Conservation (phyloP, 1,140 invertebrate genomes). For the Drosophila sp. region DNA sequence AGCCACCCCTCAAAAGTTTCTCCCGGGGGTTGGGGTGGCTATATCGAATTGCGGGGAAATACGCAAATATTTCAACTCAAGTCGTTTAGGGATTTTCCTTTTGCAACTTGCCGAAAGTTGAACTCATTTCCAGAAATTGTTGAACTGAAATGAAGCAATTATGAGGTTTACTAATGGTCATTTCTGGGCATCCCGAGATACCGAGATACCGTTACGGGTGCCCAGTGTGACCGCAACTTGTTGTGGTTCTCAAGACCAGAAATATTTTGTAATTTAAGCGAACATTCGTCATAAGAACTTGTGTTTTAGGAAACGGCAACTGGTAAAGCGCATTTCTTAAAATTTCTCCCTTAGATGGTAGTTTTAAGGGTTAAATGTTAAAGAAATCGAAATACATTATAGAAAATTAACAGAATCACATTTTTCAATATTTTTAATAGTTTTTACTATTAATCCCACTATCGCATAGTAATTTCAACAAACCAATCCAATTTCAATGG, state of each 20-base stretch:
- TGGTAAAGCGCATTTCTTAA: neutral
- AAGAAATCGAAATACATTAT: too few relatives aligned
- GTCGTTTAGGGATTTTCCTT: constrained; percentile 40
- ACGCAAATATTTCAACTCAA: constrained; percentile 8
- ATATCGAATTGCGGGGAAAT: constrained; percentile 41
- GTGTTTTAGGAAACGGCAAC: neutral
- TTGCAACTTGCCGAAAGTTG: constrained; percentile 37
- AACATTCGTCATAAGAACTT: constrained; percentile 19
- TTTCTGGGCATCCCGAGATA: constrained; percentile 33
- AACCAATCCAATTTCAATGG: too few relatives aligned
- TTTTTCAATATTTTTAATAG: too few relatives aligned
- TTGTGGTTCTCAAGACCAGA: neutral
- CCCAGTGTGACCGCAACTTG: constrained; percentile 12
- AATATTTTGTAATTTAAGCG: constrained; percentile 23
- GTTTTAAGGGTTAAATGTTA: neutral
- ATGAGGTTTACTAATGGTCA: constrained; percentile 81
- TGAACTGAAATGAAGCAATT: constrained; percentile 73
- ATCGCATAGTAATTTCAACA: too few relatives aligned
- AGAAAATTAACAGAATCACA: too few relatives aligned
- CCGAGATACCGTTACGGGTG: neutral
- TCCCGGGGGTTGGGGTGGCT: neutral
- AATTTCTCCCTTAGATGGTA: neutral
- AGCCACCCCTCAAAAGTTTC: constrained; percentile 2
- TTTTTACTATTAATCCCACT: too few relatives aligned
- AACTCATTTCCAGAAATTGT: constrained; percentile 67